These are phyloP conservation scores for Arnoldichthys spilopterus DNA, from an alignment of 2,797 vertebrate genomes.

Conservation along the genomic window DNA sequence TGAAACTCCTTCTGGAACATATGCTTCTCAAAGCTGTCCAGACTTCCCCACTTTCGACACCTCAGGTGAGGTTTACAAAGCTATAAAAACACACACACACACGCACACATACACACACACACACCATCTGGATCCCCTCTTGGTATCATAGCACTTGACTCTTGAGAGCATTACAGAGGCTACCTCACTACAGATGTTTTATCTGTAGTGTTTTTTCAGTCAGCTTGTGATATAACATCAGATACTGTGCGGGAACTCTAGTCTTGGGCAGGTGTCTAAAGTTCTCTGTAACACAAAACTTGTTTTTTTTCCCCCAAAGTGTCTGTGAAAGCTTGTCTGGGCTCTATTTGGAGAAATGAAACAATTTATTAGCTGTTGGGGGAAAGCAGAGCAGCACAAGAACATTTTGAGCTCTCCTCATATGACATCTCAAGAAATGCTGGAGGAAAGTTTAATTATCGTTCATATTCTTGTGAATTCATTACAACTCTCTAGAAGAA, in stretches of 20 bases:
- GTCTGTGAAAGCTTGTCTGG: constrained; percentile 37
- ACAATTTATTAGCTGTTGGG: constrained; percentile 46
- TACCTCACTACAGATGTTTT: constrained; percentile 30
- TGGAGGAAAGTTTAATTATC: not conserved
- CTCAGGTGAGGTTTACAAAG: constrained; percentile 76
- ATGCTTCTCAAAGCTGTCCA: constrained; percentile 84
- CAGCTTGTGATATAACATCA: constrained; percentile 32
- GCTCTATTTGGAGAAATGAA: constrained; percentile 46
- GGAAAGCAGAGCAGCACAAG: constrained; percentile 1
- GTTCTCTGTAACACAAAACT: constrained; percentile 3
- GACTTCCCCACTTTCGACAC: constrained; percentile 82
- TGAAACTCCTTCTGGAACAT: constrained; percentile 84
- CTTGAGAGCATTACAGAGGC: constrained; percentile 29
- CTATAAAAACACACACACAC: constrained; percentile 16
- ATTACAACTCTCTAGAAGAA: not conserved
- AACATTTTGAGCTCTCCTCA: constrained; percentile 38
- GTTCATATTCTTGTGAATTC: not conserved
- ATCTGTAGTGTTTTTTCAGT: constrained; percentile 33
- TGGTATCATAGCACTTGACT: constrained; percentile 13
- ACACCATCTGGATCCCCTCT: constrained; percentile 34
- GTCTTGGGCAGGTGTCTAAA: constrained; percentile 14
- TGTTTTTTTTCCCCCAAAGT: not conserved
- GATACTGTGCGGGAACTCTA: not conserved
- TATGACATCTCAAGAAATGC: constrained; percentile 1
- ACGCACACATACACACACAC: no score